Evolutionary conservation across 2,797 vertebrate species (phyloP).

Genomic region (Falco berigora): DNA sequence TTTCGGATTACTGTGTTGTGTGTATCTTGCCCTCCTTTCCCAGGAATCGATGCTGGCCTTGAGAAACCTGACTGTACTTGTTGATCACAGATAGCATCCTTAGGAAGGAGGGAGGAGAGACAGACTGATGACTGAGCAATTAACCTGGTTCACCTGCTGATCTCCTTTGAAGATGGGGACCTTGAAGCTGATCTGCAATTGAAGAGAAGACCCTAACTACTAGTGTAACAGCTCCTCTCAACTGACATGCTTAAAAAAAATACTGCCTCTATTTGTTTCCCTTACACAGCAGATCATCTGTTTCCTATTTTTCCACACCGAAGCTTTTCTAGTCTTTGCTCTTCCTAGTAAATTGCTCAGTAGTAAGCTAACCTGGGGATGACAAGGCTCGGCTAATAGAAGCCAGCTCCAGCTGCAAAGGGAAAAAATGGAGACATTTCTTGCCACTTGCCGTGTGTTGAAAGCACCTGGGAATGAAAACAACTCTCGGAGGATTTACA

Average conservation of each 20-base stretch:
- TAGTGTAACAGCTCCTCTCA: neutral
- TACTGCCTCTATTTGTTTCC: neutral
- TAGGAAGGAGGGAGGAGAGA: neutral
- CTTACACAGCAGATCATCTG: neutral
- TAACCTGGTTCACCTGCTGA: neutral
- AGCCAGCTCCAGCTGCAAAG: neutral
- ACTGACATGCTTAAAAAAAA: neutral
- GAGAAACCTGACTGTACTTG: neutral
- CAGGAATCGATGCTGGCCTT: neutral
- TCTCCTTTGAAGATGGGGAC: neutral
- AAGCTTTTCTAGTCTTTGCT: neutral
- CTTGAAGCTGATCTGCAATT: neutral
- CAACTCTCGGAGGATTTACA: slow-evolving; percentile 46
- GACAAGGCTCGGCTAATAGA: neutral
- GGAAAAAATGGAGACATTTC: neutral
- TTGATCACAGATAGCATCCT: neutral
- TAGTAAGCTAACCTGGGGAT: neutral
- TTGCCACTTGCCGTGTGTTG: neutral
- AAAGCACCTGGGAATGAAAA: slow-evolving; percentile 25
- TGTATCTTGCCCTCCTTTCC: neutral
- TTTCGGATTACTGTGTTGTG: neutral
- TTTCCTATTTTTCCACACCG: neutral
- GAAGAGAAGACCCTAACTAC: neutral
- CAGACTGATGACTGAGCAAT: neutral
- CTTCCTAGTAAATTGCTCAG: neutral